phyloP scores from a whole-genome alignment of 2,113 vertebrate genomes.

The Potamarius usumacintae region DNA sequence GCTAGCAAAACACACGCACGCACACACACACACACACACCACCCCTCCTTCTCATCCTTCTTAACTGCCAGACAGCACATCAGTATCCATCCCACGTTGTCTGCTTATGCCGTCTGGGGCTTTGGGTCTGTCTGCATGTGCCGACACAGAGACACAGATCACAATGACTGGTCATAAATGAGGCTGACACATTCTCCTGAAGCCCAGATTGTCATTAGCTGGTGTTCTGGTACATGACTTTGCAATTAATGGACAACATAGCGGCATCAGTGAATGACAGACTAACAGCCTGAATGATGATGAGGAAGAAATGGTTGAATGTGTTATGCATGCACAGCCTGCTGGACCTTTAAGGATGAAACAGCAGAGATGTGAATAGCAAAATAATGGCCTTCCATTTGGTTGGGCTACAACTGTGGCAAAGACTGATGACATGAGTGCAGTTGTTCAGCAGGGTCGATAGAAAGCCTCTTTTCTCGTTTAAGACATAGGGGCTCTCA shows the following conservation, averaged over 20 bases:
- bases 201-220: slow-evolving; percentile 58
- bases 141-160: slow-evolving; percentile 44
- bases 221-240: slow-evolving; percentile 61
- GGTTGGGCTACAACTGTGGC: neutral
- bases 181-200: slow-evolving; percentile 53
- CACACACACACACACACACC: neutral
- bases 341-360: neutral
- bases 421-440: slow-evolving; percentile 8
- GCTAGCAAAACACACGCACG: slow-evolving; percentile 18
- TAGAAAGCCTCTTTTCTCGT: neutral
- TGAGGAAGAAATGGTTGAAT: neutral
- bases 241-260: slow-evolving; percentile 58
- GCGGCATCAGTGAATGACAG: slow-evolving; percentile 6
- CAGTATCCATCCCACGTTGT: slow-evolving; percentile 66
- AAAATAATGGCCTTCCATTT: neutral
- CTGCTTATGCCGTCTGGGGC: slow-evolving; percentile 57
- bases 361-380: neutral
- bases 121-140: slow-evolving; percentile 43
- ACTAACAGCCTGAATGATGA: slow-evolving; percentile 25
- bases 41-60: slow-evolving; percentile 37
- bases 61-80: slow-evolving; percentile 65
- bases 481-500: neutral
- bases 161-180: slow-evolving; percentile 58
- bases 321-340: slow-evolving; percentile 14
- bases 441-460: neutral